phyloP scores from a whole-genome alignment of 2,113 vertebrate genomes.

The Myotis yumanensis region DNA sequence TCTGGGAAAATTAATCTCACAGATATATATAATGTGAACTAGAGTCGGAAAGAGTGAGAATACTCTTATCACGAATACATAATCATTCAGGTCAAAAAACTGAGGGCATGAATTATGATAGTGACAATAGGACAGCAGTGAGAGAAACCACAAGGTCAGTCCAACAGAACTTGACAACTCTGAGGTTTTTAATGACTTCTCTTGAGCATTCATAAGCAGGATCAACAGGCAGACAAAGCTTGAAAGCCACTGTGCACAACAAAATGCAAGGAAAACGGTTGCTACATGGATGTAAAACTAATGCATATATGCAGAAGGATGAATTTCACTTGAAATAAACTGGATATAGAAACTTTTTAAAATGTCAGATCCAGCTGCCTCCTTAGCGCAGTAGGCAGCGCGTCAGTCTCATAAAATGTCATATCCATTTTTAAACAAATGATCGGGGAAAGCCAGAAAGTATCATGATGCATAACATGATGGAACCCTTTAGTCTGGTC shows the following conservation, averaged over 20 bases:
- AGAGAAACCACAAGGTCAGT: neutral
- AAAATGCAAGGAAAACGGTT: neutral
- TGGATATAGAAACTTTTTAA: neutral
- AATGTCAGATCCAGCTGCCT: neutral
- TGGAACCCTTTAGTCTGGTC: neutral
- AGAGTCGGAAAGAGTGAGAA: neutral
- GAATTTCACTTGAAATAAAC: conserved; percentile 11
- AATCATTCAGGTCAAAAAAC: neutral
- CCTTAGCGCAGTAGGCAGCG: no score
- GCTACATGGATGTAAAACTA: neutral
- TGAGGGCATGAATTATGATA: neutral
- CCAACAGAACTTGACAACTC: neutral
- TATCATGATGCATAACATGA: neutral
- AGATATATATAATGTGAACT: neutral
- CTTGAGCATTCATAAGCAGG: neutral
- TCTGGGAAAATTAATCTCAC: neutral
- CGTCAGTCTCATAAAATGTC: no score
- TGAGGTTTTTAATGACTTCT: neutral
- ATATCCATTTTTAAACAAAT: conserved; percentile 47
- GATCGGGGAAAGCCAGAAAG: neutral
- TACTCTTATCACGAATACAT: neutral
- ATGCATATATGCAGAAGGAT: neutral
- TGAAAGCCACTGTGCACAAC: neutral
- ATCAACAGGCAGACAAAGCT: neutral
- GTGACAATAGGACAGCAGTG: neutral